A percentile compares a stretch with the other conserved stretches of the same genome.
Evolutionary conservation across 2,797 vertebrate species (phyloP).

Genomic region (Malacoctenus gilli): DNA sequence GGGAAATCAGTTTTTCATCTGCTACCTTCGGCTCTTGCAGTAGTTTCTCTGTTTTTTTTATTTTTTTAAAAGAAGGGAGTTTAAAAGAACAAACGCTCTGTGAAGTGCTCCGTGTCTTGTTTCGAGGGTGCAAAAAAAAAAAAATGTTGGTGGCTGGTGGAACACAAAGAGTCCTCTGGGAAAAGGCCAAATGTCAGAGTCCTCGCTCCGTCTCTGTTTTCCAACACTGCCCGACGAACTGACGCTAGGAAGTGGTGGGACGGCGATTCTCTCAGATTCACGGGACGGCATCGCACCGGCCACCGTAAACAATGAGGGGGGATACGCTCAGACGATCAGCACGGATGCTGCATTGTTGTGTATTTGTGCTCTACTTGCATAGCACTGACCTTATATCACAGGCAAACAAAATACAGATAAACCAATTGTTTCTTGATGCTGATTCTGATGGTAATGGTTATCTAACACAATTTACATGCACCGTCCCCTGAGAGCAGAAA

Average conservation of each 20-base stretch:
- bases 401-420: slow-evolving; percentile 25
- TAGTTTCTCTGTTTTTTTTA: no score
- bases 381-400: not conserved
- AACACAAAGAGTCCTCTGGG: slow-evolving; percentile 8
- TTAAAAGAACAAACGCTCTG: slow-evolving; percentile 7
- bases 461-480: slow-evolving; percentile 40
- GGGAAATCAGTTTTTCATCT: slow-evolving; percentile 39
- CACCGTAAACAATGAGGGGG: no score
- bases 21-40: slow-evolving; percentile 24
- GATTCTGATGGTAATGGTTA: slow-evolving; percentile 22
- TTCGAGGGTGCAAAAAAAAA: slow-evolving; percentile 5
- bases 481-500: slow-evolving; percentile 24
- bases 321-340: no score
- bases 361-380: no score
- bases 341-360: no score
- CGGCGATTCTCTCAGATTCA: slow-evolving; percentile 6
- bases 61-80: slow-evolving; percentile 24
- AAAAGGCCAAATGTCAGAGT: slow-evolving; percentile 34
- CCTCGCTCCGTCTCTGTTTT: not conserved
- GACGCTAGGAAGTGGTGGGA: not conserved
- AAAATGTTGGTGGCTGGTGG: not conserved
- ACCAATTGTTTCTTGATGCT: slow-evolving; percentile 22
- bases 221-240: slow-evolving; percentile 5
- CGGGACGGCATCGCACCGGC: not conserved
- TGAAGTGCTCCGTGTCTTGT: not conserved